Evolutionary conservation across 2,888 invertebrate species (phyloP).

Genomic region (Stenolophus ochropezus): DNA sequence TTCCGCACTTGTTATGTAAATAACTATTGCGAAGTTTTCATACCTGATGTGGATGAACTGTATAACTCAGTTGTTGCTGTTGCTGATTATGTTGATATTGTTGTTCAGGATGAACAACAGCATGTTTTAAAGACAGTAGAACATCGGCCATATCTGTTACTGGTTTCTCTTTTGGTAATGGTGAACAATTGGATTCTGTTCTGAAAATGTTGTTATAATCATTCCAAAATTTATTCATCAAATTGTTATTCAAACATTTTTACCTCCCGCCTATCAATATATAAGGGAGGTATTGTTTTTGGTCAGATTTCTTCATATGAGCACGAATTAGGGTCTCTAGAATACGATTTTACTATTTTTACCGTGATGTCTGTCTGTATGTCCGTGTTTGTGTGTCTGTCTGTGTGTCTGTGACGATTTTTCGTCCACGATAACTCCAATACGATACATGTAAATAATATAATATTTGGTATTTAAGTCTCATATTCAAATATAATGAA

Average conservation of each 20-base stretch:
- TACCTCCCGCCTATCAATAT: no score
- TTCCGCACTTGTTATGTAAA: no score
- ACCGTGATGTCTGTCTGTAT: no score
- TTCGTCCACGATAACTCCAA: no score
- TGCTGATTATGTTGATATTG: conserved; percentile 67
- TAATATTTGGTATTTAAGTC: no score
- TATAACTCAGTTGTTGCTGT: conserved; percentile 75
- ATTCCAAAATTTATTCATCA: neutral
- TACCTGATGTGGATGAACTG: conserved; percentile 73
- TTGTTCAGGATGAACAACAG: conserved; percentile 87
- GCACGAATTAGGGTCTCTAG: no score
- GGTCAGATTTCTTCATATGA: no score
- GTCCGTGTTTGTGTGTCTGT: neutral
- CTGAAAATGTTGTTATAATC: conserved; percentile 56
- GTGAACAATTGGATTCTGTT: conserved; percentile 62
- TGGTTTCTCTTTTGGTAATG: conserved; percentile 72
- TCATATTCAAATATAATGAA: no score
- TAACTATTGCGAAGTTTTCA: neutral
- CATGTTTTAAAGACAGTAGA: conserved; percentile 89
- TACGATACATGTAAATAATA: no score
- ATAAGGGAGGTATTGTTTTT: no score
- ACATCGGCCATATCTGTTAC: conserved; percentile 91
- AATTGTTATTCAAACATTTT: neutral
- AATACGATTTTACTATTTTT: no score
- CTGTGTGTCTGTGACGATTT: no score